Base-by-base conservation (phyloP, 2,888 invertebrate species). In the Crossocerus cetratus region DNA sequence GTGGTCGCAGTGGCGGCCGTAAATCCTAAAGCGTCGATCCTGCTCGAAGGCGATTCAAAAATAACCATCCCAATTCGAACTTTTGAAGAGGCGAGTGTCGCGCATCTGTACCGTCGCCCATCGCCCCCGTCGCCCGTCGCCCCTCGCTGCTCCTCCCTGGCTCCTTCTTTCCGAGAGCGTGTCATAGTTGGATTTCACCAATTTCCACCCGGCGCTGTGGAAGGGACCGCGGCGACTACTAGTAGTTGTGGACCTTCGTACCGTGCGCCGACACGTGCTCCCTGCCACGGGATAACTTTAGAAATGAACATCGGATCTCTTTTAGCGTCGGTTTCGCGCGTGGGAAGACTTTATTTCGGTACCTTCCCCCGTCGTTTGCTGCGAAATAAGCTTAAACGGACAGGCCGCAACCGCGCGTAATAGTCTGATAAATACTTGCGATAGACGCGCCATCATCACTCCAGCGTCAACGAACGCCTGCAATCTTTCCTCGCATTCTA, bases 321-420 rank as follows among this genome's bases (percentile, higher is more conserved):
- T 87, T 89, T 86, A 89, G 88, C 86, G 76, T 85, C 81, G 84
- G 83, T 86, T 88, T 86, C 86, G 83, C 83, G 90, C 89, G 90
- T 90, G 90, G 90, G 90, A 89, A 88, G 89, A 86, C 84, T 86
- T 88, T 89, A 89, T 89, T 89, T 88, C 83, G 77, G 84, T 86
- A 70, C 80, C 76, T 80, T 49, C 84, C 85, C 84, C 84, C 70
- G 77, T 82, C 78, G 83, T 85, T 86, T 76, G 70, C 77, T 83
- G 80, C 84, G 80, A 85, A 84, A 83, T 82, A 81, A 78, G 82
- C 77, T 80, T 79, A 86, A 83, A 81, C 80, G 78, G 83, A 43
- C 69, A 65, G 75, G 70, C 74, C 61, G 78, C 76, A 43, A 60
- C 65, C 63, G 45, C 64, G 64, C 59, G 59, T 71, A 76, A 74